These are phyloP conservation scores for Abrostola tripartita DNA, from an alignment of 2,888 invertebrate species.

Conservation along the genomic window DNA sequence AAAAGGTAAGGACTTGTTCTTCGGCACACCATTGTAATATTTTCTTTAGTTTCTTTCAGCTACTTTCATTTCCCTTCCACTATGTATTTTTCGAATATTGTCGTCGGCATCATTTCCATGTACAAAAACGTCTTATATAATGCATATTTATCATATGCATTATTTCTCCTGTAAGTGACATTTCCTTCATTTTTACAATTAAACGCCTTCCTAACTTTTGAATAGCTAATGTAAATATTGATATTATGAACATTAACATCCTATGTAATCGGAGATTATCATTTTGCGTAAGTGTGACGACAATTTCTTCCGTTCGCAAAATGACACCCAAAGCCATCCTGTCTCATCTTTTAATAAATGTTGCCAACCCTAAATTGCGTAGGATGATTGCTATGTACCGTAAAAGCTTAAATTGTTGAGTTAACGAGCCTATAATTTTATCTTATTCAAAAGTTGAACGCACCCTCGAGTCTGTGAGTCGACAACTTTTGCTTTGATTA, in stretches of 20 bases:
- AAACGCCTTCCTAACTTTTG: neutral
- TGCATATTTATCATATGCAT: no score
- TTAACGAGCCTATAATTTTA: conserved; percentile 54
- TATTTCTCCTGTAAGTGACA: no score
- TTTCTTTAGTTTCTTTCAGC: no score
- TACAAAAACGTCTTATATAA: no score
- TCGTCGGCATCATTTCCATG: no score
- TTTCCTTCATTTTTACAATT: neutral
- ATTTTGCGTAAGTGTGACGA: neutral
- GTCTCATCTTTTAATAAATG: neutral
- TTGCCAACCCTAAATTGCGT: neutral
- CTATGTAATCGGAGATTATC: conserved; percentile 1
- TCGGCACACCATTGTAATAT: no score
- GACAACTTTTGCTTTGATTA: conserved; percentile 49
- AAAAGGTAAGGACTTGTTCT: no score
- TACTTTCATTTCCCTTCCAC: no score
- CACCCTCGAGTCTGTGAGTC: conserved; percentile 30
- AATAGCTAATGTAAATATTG: conserved; percentile 1
- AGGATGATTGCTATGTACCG: conserved; percentile 20
- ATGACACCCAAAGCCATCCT: neutral
- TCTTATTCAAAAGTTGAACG: conserved; percentile 47
- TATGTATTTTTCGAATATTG: no score
- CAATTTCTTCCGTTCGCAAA: conserved; percentile 1
- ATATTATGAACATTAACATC: neutral
- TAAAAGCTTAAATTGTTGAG: conserved; percentile 33